These are phyloP conservation scores for Spicauda simplicius DNA, from an alignment of 2,888 invertebrate genomes.

Conservation along the genomic window DNA sequence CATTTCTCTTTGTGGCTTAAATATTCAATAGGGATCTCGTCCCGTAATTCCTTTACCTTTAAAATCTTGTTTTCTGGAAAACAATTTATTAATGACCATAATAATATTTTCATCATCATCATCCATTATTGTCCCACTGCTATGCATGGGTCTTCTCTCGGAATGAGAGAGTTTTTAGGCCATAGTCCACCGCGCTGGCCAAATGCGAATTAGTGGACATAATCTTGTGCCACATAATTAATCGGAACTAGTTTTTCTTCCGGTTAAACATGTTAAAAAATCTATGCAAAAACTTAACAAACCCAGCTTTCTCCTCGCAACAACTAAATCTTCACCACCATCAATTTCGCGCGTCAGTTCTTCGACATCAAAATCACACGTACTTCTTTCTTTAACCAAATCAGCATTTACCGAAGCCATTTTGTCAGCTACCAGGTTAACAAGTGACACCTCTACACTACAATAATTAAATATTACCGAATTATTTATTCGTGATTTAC, in stretches of 20 bases:
- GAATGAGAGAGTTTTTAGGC: no score
- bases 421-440: not conserved
- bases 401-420: conserved; percentile 84
- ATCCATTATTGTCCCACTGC: no score
- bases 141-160: no score
- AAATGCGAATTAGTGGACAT: no score
- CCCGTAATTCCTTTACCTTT: conserved; percentile 85
- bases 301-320: conserved; percentile 83
- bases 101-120: no score
- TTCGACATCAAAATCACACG: conserved; percentile 88
- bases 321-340: conserved; percentile 89
- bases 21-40: conserved; percentile 88
- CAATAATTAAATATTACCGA: not conserved
- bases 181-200: no score
- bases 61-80: conserved; percentile 62
- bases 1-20: conserved; percentile 92
- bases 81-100: no score
- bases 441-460: not conserved
- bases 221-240: no score
- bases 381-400: conserved; percentile 87
- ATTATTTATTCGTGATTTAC: no score
- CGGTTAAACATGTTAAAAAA: no score
- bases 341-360: conserved; percentile 92
- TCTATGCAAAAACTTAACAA: no score
- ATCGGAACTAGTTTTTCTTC: no score